Conservation (phyloP, 2,797 vertebrate species). For the Pseudopleuronectes americanus region DNA sequence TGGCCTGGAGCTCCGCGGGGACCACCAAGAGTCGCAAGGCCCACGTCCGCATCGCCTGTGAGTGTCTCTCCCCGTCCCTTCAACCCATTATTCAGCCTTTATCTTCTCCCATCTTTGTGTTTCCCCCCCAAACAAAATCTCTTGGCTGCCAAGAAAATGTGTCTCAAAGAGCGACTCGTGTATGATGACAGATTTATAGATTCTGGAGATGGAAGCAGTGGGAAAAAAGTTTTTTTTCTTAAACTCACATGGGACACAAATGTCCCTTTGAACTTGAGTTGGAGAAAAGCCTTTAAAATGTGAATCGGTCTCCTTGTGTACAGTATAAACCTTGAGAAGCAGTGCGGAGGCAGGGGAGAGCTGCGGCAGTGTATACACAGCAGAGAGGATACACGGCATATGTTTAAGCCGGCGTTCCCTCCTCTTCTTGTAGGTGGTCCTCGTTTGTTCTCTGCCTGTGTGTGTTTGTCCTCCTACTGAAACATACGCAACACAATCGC, state of each 20-base stretch:
- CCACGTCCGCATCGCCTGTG: slow-evolving; percentile 97
- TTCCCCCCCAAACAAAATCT: slow-evolving; percentile 55
- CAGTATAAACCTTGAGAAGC: slow-evolving; percentile 43
- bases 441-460: slow-evolving; percentile 60
- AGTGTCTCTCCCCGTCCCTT: slow-evolving; percentile 74
- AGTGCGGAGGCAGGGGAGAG: slow-evolving; percentile 22
- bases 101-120: slow-evolving; percentile 56
- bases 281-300: slow-evolving; percentile 52
- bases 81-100: slow-evolving; percentile 42
- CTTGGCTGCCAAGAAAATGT: slow-evolving; percentile 41
- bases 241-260: slow-evolving; percentile 52
- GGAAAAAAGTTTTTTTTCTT: neutral
- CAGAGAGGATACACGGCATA: slow-evolving; percentile 36
- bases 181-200: slow-evolving; percentile 61
- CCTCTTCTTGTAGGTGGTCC: slow-evolving; percentile 64
- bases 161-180: slow-evolving; percentile 40
- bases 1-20: slow-evolving; percentile 98
- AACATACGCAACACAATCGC: slow-evolving; percentile 47
- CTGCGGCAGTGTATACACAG: slow-evolving; percentile 45
- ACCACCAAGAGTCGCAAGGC: slow-evolving; percentile 98
- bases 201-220: slow-evolving; percentile 48
- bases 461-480: slow-evolving; percentile 65
- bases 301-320: slow-evolving; percentile 42
- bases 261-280: slow-evolving; percentile 63
- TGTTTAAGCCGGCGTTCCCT: slow-evolving; percentile 65